Base-by-base conservation (phyloP, 2,797 vertebrate genomes). In the Eptatretus atami region DNA sequence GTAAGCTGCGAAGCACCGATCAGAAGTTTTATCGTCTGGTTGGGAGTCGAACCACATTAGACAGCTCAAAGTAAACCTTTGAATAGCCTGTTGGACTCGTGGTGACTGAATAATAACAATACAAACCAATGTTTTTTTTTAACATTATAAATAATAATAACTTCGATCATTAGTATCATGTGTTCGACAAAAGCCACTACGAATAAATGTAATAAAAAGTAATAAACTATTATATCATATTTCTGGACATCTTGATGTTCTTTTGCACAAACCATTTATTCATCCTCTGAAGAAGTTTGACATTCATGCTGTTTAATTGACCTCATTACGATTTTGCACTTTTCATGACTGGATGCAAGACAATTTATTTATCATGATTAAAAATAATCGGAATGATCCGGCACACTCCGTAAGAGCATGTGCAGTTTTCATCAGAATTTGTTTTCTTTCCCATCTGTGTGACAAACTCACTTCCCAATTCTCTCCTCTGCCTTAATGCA, bases 91-190 rank as follows among this genome's bases (percentile, higher is more conserved):
- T 5, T 44, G 31, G 31, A 44, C 31, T 44, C 31, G 31, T 8
- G 31, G 31, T 44, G 31, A 44, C 31, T 44, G 4, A 44, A 44
- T 44, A 44, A 44, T 44, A 44, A 44, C 6, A 8, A 44, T 8
- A 44, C 31, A 44, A 44, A 44, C 31, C 60, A 67, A 53, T 67
- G 24, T 63, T 64, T 61, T 19, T 19, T 64, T 69, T 71, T 52
- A 6, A 55, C 63, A 64, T 68, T 13, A 52, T 64, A 65, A 67
- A 67, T 60, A 66, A 53, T 61, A 25, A 52, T 64, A 2, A 53
- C 1, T 63, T 11, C 53, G 0, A 53, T 6, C 10, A 66, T 53
- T 6, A 53, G 54, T 25, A 3, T 19, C 19, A 19, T 5, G 52
- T 25, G 24, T 66, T 12, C 6, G 65, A 53, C 53, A 12, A 52